phyloP scores from a whole-genome alignment of 2,797 vertebrate species.

The Aselliscus stoliczkanus region DNA sequence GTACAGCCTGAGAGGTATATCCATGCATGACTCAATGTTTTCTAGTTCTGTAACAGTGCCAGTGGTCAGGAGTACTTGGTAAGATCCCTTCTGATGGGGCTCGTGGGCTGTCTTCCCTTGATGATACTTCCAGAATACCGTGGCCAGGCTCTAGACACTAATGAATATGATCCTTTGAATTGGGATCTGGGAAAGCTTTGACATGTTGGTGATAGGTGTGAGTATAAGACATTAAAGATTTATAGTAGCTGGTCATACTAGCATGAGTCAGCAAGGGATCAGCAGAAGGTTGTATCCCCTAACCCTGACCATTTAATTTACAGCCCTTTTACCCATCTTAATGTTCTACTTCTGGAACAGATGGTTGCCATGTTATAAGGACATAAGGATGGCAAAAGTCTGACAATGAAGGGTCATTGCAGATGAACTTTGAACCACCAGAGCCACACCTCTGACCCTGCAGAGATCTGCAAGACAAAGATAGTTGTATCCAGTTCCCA shows the following conservation, averaged over 20 bases:
- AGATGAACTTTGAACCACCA: background rate
- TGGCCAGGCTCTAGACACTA: background rate
- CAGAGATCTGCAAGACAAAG: background rate
- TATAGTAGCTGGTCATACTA: background rate
- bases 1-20: background rate
- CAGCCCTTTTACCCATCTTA: background rate
- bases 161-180: background rate
- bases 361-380: background rate
- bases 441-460: too few relatives aligned
- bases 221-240: background rate
- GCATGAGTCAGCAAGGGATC: too few relatives aligned
- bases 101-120: background rate
- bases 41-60: background rate
- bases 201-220: background rate
- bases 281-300: background rate
- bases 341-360: background rate
- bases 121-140: background rate
- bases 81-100: background rate
- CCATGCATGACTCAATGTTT: background rate
- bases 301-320: background rate
- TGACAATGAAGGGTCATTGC: background rate
- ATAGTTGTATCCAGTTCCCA: background rate
- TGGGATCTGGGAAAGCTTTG: background rate
- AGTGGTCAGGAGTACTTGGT: background rate
- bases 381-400: background rate